Percentiles rank a stretch among this genome's conserved stretches.
Evolutionary conservation across 2,797 vertebrate genomes (phyloP).

Genomic region (Rhinella marina): DNA sequence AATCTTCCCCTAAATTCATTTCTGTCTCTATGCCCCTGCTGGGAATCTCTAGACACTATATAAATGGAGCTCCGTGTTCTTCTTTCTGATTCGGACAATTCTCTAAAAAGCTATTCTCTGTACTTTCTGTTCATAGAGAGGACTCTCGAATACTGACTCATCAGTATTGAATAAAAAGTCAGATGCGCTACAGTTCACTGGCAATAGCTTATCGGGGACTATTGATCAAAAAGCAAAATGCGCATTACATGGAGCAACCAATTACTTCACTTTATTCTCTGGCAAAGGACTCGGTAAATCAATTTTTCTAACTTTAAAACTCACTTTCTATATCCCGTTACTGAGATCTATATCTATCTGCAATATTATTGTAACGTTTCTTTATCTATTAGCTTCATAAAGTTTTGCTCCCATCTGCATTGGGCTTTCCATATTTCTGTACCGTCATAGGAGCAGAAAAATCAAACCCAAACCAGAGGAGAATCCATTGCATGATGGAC

Average conservation of each 20-base stretch:
- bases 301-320: conserved; percentile 63
- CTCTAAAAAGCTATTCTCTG: not conserved
- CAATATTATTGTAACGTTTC: not conserved
- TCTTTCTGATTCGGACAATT: not conserved
- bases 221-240: conserved; percentile 51
- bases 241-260: conserved; percentile 34
- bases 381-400: not conserved
- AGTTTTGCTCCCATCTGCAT: too few species aligned
- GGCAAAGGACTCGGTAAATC: conserved; percentile 50
- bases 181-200: not conserved
- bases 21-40: too few species aligned
- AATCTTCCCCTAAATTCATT: too few species aligned
- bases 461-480: too few species aligned
- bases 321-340: conserved; percentile 43
- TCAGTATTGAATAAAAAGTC: conserved; percentile 64
- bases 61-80: not conserved
- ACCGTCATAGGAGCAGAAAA: too few species aligned
- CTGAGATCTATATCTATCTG: conserved; percentile 36
- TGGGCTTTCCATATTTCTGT: too few species aligned
- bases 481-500: too few species aligned
- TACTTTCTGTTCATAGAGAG: conserved; percentile 47
- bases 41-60: too few species aligned
- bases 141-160: conserved; percentile 64
- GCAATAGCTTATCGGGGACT: not conserved
- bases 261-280: conserved; percentile 52